phyloP scores from a whole-genome alignment of 2,113 vertebrate species.

The Poeciliopsis prolifica region DNA sequence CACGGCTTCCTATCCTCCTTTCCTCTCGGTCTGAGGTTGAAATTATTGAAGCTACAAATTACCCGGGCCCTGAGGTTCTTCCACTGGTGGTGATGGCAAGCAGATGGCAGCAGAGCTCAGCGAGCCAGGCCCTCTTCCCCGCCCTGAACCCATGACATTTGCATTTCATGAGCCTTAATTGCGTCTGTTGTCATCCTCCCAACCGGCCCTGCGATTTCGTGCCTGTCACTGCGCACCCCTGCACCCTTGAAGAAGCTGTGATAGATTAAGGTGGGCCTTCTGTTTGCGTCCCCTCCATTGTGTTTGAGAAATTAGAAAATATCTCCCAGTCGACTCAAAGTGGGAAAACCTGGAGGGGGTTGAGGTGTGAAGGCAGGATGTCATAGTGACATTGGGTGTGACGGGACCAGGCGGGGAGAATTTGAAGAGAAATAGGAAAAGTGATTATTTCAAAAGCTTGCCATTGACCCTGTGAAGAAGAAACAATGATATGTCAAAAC shows the following conservation, averaged over 20 bases:
- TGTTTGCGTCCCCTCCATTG: slow-evolving; percentile 84
- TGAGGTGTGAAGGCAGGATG: slow-evolving; percentile 33
- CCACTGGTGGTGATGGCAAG: slow-evolving; percentile 80
- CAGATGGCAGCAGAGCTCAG: slow-evolving; percentile 88
- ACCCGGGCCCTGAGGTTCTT: slow-evolving; percentile 80
- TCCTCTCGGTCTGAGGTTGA: slow-evolving; percentile 68
- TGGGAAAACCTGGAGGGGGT: slow-evolving; percentile 25
- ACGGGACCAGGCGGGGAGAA: slow-evolving; percentile 52
- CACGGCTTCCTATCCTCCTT: slow-evolving; percentile 22
- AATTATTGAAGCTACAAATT: slow-evolving; percentile 91
- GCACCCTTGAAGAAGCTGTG: slow-evolving; percentile 78
- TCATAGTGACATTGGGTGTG: slow-evolving; percentile 57
- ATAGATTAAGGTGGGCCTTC: slow-evolving; percentile 93
- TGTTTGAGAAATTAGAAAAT: slow-evolving; percentile 84
- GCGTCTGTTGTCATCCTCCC: slow-evolving; percentile 84
- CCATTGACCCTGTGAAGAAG: slow-evolving; percentile 69
- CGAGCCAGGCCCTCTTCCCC: slow-evolving; percentile 45
- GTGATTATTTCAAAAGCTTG: slow-evolving; percentile 74
- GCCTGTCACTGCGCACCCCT: slow-evolving; percentile 59
- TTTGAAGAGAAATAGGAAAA: slow-evolving; percentile 61
- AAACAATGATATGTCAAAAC: slow-evolving; percentile 46
- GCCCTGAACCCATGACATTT: slow-evolving; percentile 76
- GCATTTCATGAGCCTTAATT: slow-evolving; percentile 97
- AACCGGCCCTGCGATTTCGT: slow-evolving; percentile 66
- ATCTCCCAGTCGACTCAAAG: slow-evolving; percentile 78